A percentile compares a stretch with the other conserved stretches of the same genome.
Conservation (phyloP, 2,797 vertebrate species). For the Coendou prehensilis region DNA sequence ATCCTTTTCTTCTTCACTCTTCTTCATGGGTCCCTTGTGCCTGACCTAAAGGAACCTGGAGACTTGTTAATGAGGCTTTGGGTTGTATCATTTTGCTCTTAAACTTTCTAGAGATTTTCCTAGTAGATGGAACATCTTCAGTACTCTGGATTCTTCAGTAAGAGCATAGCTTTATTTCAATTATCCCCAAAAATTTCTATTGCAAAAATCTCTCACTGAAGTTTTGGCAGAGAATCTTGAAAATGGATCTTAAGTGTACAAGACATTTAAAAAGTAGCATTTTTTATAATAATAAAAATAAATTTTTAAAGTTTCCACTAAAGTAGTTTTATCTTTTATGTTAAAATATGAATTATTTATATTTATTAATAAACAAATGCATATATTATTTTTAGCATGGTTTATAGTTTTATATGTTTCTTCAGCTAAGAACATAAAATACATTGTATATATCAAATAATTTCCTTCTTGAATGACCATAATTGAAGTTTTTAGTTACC, state of each 20-base stretch:
- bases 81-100: not conserved
- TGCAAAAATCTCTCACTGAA: not conserved
- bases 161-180: not conserved
- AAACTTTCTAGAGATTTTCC: not conserved
- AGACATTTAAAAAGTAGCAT: not conserved
- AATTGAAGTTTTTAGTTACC: not conserved
- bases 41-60: not conserved
- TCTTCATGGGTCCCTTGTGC: not conserved
- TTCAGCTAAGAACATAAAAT: conserved; percentile 22
- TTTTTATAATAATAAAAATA: not conserved
- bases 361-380: conserved; percentile 11
- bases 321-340: not conserved
- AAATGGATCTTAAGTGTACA: not conserved
- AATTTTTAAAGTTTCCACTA: not conserved
- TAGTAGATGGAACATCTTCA: not conserved
- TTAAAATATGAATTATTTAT: not conserved
- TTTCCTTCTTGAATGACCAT: not conserved
- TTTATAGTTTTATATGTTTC: not conserved
- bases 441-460: not conserved
- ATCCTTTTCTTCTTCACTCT: not conserved
- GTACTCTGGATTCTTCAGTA: not conserved
- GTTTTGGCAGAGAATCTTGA: not conserved
- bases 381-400: not conserved
- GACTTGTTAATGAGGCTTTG: not conserved
- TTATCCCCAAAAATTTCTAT: not conserved